These are phyloP conservation scores for Coracopsis vasa DNA, from an alignment of 2,113 vertebrate species.

Conservation along the genomic window DNA sequence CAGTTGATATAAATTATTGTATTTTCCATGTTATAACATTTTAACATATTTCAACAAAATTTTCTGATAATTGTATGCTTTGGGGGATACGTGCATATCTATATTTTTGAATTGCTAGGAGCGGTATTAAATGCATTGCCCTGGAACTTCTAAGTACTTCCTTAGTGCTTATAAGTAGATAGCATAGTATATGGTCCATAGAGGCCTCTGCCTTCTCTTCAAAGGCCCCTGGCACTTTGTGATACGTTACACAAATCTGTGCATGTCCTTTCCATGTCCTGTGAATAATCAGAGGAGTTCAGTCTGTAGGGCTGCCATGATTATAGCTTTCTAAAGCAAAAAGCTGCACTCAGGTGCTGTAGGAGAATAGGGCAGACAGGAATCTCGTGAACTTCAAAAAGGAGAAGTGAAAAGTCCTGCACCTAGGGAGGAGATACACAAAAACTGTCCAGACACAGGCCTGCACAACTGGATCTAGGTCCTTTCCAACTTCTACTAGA, in stretches of 20 bases:
- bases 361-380: neutral
- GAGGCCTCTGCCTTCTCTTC: neutral
- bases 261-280: neutral
- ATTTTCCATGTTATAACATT: neutral
- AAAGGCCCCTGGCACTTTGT: neutral
- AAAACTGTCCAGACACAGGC: neutral
- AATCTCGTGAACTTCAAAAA: neutral
- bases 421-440: neutral
- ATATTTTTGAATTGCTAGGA: neutral
- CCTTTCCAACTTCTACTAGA: neutral
- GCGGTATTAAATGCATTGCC: neutral
- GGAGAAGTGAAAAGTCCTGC: neutral
- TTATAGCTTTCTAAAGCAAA: neutral
- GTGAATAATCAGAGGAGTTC: neutral
- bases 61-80: neutral
- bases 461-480: neutral
- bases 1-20: neutral
- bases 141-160: neutral
- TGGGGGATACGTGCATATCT: neutral
- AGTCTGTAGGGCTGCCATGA: neutral
- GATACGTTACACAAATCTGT: neutral
- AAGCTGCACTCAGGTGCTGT: neutral
- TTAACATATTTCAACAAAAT: neutral
- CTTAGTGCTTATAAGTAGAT: neutral
- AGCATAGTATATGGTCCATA: neutral